These are phyloP conservation scores for Tamandua tetradactyla DNA, from an alignment of 2,797 vertebrate genomes.

Conservation along the genomic window DNA sequence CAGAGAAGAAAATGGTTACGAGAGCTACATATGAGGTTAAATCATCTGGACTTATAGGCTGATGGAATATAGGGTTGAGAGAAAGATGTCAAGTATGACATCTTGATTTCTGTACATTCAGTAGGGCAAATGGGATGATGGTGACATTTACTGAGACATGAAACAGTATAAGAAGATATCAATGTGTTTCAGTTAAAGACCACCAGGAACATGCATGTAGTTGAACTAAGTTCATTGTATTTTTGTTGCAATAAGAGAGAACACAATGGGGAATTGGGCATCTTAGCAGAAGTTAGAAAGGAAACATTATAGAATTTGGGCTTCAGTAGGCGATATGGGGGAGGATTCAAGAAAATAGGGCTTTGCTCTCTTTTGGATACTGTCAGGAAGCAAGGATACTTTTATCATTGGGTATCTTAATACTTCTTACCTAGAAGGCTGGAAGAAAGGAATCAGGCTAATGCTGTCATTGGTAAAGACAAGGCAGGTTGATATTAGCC, in stretches of 20 bases:
- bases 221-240: not conserved
- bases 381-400: not conserved
- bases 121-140: not conserved
- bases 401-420: not conserved
- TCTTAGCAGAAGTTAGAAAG: not conserved
- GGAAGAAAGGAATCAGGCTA: not conserved
- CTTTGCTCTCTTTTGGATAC: not conserved
- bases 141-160: not conserved
- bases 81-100: not conserved
- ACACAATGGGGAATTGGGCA: rapidly evolving
- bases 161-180: not conserved
- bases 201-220: not conserved
- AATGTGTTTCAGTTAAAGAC: not conserved
- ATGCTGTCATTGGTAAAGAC: not conserved
- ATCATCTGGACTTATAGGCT: not conserved
- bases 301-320: not conserved
- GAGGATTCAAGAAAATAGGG: not conserved
- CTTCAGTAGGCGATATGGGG: not conserved
- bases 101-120: not conserved
- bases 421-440: not conserved
- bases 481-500: not conserved
- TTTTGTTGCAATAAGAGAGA: not conserved
- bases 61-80: not conserved
- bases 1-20: not conserved
- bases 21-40: not conserved